Percentiles rank a stretch among this genome's conserved stretches.
Conservation (phyloP, 2,113 vertebrate genomes). For the Aphyosemion australe region DNA sequence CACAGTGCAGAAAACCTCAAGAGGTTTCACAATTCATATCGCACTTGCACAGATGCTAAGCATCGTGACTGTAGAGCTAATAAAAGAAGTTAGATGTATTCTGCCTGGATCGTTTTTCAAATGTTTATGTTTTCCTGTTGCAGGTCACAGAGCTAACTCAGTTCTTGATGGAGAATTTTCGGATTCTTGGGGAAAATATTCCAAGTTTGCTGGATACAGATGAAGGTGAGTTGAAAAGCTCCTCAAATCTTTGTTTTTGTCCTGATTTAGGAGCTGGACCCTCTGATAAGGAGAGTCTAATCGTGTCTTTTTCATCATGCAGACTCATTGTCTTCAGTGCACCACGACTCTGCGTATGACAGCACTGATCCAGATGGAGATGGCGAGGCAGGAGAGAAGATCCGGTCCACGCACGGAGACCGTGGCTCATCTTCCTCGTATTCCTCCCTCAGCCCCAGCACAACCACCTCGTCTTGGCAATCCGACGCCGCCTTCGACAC, state of each 20-base stretch:
- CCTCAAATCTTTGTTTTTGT: background rate
- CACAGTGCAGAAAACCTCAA: conserved; percentile 55
- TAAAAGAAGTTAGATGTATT: background rate
- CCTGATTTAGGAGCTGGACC: background rate
- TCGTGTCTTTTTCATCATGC: conserved; percentile 20
- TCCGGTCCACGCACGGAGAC: conserved; percentile 1
- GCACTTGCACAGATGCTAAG: background rate
- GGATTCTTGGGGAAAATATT: conserved; percentile 86
- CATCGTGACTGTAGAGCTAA: background rate
- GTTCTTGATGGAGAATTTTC: conserved; percentile 88
- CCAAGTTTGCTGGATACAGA: conserved; percentile 73
- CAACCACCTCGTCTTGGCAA: conserved; percentile 36
- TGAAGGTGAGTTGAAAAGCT: conserved; percentile 61
- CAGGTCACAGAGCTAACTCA: conserved; percentile 89
- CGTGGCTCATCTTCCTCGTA: conserved; percentile 52
- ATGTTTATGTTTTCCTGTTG: background rate
- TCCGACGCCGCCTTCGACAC: conserved; percentile 64
- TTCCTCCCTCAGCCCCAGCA: conserved; percentile 49
- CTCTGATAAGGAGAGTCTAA: conserved; percentile 3
- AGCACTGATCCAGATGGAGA: conserved; percentile 89
- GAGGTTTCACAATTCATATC: conserved; percentile 34
- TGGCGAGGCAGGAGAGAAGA: conserved; percentile 42
- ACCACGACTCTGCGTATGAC: conserved; percentile 93
- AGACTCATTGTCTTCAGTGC: conserved; percentile 83
- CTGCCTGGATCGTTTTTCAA: background rate